Conservation (phyloP, 2,113 vertebrate genomes). For the Lagopus muta region DNA sequence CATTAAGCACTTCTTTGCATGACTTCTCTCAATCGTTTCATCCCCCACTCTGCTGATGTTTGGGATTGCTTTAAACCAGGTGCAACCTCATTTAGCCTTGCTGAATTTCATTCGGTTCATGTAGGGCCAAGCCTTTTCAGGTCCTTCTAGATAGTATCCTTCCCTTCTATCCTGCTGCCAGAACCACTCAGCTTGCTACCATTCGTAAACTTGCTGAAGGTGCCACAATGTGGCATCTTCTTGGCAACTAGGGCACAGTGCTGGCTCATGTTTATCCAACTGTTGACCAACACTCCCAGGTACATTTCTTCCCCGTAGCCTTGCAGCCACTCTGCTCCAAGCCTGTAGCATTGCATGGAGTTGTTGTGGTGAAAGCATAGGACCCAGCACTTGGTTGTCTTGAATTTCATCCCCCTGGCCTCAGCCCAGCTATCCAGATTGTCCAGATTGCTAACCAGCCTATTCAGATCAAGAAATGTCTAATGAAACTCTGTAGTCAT, state of each 20-base stretch:
- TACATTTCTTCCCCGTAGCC: too few relatives aligned
- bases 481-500: background rate
- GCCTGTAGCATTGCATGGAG: too few relatives aligned
- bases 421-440: too few relatives aligned
- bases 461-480: background rate
- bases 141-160: background rate
- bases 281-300: too few relatives aligned
- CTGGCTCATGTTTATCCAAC: too few relatives aligned
- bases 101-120: background rate
- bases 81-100: background rate
- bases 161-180: background rate
- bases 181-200: background rate
- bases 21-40: background rate
- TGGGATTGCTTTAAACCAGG: background rate
- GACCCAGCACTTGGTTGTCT: too few relatives aligned
- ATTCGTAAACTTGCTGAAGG: background rate
- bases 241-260: too few relatives aligned
- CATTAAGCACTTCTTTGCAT: too few relatives aligned
- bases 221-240: background rate
- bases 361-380: too few relatives aligned
- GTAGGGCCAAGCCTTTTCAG: background rate
- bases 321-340: too few relatives aligned
- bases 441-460: too few relatives aligned
- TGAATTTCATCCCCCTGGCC: too few relatives aligned
- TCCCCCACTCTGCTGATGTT: background rate